Conservation (phyloP, 2,888 invertebrate species). For the Macaria notata region DNA sequence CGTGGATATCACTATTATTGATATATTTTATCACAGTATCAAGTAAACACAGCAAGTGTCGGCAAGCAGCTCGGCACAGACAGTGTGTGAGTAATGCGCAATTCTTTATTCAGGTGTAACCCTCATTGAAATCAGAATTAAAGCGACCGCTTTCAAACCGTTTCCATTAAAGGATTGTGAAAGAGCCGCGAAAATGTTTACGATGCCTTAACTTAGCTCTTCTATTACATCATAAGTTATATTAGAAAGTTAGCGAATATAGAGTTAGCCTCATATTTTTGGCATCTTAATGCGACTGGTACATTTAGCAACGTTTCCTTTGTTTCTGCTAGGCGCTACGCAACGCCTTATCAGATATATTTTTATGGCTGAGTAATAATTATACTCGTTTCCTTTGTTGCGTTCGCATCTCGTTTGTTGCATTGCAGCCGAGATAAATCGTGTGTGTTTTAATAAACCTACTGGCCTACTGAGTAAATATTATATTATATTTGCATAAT, state of each 20-base stretch:
- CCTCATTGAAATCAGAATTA: conserved; percentile 19
- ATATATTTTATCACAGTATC: too few species aligned
- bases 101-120: conserved; percentile 25
- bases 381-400: conserved; percentile 5
- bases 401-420: conserved; percentile 3
- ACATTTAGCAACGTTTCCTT: conserved; percentile 27
- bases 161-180: conserved; percentile 40
- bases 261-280: conserved; percentile 24
- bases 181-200: conserved; percentile 28
- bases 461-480: too few species aligned
- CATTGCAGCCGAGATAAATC: too few species aligned
- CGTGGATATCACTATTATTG: too few species aligned
- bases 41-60: too few species aligned
- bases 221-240: conserved; percentile 37
- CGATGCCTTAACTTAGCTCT: conserved; percentile 31
- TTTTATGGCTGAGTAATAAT: conserved; percentile 15
- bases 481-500: too few species aligned
- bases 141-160: conserved; percentile 20
- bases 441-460: too few species aligned
- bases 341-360: conserved; percentile 18
- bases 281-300: conserved; percentile 24
- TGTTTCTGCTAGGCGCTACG: conserved; percentile 16
- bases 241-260: conserved; percentile 39
- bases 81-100: conserved; percentile 8
- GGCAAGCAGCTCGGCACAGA: too few species aligned